Conservation (phyloP, 2,888 invertebrate genomes). For the Antheraea yamamai region DNA sequence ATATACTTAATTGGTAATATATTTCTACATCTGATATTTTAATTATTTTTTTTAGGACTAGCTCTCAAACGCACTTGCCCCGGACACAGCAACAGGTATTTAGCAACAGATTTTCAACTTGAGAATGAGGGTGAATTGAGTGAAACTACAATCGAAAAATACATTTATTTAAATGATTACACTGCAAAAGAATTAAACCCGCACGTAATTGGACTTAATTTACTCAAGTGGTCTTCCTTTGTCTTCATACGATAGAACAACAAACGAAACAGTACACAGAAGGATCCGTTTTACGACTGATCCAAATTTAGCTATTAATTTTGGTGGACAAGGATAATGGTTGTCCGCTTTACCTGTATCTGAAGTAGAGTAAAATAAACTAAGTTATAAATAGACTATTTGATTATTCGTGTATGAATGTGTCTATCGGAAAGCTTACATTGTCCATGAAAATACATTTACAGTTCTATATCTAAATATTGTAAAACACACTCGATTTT, state of each 20-base stretch:
- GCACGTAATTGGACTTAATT: conserved; percentile 1
- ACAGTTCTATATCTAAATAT: not conserved
- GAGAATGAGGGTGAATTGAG: not conserved
- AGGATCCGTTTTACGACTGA: conserved; percentile 8
- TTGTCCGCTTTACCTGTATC: not conserved
- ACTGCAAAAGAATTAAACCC: not conserved
- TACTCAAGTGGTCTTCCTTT: conserved; percentile 7
- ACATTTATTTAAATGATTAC: not conserved
- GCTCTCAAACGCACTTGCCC: too few species aligned
- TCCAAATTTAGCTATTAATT: conserved; percentile 13
- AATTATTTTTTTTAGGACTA: not conserved
- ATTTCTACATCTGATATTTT: not conserved
- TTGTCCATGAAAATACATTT: not conserved
- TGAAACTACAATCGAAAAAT: not conserved
- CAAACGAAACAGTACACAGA: conserved; percentile 1
- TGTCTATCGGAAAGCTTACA: not conserved
- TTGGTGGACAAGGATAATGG: conserved; percentile 6
- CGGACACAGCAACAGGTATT: too few species aligned
- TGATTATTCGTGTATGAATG: not conserved
- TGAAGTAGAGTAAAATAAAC: conserved; percentile 5
- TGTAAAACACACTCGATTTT: too few species aligned
- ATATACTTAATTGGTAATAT: not conserved
- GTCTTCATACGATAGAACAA: not conserved
- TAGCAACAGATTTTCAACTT: too few species aligned
- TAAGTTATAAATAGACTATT: not conserved